Conservation (phyloP, 53 echinoderm and acorn worm genomes). For the Zoroaster sp. region DNA sequence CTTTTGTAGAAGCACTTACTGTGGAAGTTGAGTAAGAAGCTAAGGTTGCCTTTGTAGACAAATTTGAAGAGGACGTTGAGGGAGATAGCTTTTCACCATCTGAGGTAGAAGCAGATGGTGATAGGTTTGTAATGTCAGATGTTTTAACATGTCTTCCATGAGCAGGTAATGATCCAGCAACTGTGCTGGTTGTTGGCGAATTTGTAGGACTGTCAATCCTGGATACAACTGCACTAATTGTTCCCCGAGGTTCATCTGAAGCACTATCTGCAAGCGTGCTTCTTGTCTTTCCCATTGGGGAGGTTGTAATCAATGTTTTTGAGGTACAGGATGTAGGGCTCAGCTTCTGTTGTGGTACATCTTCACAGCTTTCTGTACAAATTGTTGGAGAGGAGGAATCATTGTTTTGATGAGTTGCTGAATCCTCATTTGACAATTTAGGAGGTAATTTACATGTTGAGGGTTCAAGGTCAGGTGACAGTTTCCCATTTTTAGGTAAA, state of each 20-base stretch:
- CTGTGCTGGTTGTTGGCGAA: not conserved
- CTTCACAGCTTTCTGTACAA: no score
- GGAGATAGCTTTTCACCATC: not conserved
- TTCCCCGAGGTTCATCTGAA: not conserved
- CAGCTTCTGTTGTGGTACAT: no score
- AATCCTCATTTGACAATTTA: not conserved
- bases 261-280: not conserved
- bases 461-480: not conserved
- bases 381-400: no score
- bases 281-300: not conserved
- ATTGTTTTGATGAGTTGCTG: not conserved
- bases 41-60: no score
- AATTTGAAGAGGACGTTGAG: not conserved
- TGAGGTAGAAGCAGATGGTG: not conserved
- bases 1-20: not conserved
- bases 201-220: not conserved
- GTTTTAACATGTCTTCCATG: not conserved
- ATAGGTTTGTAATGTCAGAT: not conserved
- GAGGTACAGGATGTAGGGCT: no score
- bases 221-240: slow-evolving; percentile 1
- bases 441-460: not conserved
- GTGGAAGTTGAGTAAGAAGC: no score
- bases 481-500: not conserved
- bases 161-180: not conserved
- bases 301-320: no score